Percentiles rank a stretch among this genome's conserved stretches.
Conservation (phyloP, 1,140 invertebrate species). For the Meloidogyne exigua region DNA sequence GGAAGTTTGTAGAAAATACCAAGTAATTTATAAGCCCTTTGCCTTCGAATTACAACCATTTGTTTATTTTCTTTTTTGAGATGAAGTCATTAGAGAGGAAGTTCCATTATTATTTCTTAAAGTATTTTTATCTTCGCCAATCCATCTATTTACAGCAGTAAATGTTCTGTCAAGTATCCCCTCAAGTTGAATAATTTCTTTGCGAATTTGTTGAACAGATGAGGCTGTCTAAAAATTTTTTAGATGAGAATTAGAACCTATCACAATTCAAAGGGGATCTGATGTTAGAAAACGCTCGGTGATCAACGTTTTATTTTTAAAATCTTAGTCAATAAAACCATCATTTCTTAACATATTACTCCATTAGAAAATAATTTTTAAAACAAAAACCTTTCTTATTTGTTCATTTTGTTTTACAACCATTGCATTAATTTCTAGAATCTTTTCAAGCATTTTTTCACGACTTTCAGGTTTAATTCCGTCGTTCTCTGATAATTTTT, state of each 20-base stretch:
- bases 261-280: too few relatives aligned
- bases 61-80: not conserved
- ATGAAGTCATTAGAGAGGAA: not conserved
- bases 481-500: conserved; percentile 14
- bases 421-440: conserved; percentile 35
- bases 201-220: conserved; percentile 18
- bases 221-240: conserved; percentile 31
- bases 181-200: conserved; percentile 26
- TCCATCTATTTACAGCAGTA: conserved; percentile 34
- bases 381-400: conserved; percentile 32
- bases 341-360: too few relatives aligned
- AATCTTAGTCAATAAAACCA: too few relatives aligned
- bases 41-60: conserved; percentile 17
- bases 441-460: conserved; percentile 28
- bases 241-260: not conserved
- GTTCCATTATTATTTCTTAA: not conserved
- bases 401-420: conserved; percentile 43
- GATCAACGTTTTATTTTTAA: too few relatives aligned
- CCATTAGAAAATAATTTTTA: not conserved
- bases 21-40: conserved; percentile 38
- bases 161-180: conserved; percentile 36
- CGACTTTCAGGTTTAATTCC: conserved; percentile 17
- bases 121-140: conserved; percentile 13
- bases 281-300: too few relatives aligned
- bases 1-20: not conserved